These are phyloP conservation scores for Drosophila peninsularis DNA, from an alignment of 2,888 invertebrate genomes.

Conservation along the genomic window DNA sequence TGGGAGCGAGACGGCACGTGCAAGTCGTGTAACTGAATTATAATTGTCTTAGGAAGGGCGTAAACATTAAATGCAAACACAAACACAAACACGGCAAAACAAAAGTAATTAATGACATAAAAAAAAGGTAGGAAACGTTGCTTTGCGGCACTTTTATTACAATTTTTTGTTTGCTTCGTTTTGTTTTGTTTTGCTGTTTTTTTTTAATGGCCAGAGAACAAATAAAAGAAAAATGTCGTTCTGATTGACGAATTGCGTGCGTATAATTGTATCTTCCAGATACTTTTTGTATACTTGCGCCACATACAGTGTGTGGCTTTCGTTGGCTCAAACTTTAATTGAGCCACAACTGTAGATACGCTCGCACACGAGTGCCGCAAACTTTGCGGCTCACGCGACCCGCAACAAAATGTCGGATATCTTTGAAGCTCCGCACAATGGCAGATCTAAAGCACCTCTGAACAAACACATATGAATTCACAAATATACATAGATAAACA, in stretches of 20 bases:
- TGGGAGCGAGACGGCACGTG: slow-evolving; percentile 20
- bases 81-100: slow-evolving; percentile 62
- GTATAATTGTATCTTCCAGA: slow-evolving; percentile 83
- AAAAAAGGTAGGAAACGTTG: slow-evolving; percentile 66
- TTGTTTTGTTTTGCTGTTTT: slow-evolving; percentile 15
- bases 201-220: slow-evolving; percentile 73
- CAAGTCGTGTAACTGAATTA: slow-evolving; percentile 61
- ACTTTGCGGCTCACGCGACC: slow-evolving; percentile 62
- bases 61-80: slow-evolving; percentile 61
- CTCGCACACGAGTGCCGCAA: slow-evolving; percentile 51
- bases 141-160: slow-evolving; percentile 80
- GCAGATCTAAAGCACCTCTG: slow-evolving; percentile 16
- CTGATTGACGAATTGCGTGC: slow-evolving; percentile 85
- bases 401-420: slow-evolving; percentile 71
- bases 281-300: slow-evolving; percentile 77
- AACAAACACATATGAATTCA: background rate
- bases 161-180: slow-evolving; percentile 35
- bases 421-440: slow-evolving; percentile 63
- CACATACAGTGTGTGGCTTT: slow-evolving; percentile 55
- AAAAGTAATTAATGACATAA: slow-evolving; percentile 61
- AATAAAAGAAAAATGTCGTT: slow-evolving; percentile 83
- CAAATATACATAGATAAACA: slow-evolving; percentile 3
- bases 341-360: slow-evolving; percentile 72
- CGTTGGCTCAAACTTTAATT: slow-evolving; percentile 66
- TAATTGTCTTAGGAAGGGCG: slow-evolving; percentile 72